Percentiles rank a stretch among this genome's conserved stretches.
phyloP scores from a whole-genome alignment of 1,140 invertebrate genomes.

The Dysdera silvatica region DNA sequence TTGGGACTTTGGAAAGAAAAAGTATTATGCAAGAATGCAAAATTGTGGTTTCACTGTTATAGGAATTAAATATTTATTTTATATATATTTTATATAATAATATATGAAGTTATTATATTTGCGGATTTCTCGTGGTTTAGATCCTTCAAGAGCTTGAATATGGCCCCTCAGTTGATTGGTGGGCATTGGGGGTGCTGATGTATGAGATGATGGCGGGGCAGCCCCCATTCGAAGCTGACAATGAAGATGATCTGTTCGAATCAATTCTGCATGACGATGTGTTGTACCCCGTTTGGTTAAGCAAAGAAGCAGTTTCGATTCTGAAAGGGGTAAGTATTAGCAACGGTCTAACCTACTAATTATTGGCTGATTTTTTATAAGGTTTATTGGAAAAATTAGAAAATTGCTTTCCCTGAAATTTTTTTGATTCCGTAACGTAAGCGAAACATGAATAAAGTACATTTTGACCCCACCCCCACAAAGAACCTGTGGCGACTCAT shows the following conservation, averaged over 20 bases:
- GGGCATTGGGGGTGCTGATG: constrained; percentile 96
- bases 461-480: too few relatives aligned
- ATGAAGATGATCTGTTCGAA: constrained; percentile 98
- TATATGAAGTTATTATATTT: background rate
- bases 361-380: background rate
- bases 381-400: too few relatives aligned
- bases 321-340: constrained; percentile 66
- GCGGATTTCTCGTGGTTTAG: constrained; percentile 39
- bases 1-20: too few relatives aligned
- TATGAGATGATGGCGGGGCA: constrained; percentile 99
- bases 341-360: background rate
- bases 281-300: constrained; percentile 95
- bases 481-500: too few relatives aligned
- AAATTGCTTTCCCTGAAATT: too few relatives aligned
- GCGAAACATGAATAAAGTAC: too few relatives aligned
- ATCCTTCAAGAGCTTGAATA: constrained; percentile 93
- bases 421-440: too few relatives aligned
- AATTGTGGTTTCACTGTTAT: background rate
- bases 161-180: constrained; percentile 91
- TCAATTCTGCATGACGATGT: constrained; percentile 97
- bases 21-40: too few relatives aligned
- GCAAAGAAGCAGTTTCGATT: constrained; percentile 91
- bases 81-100: background rate
- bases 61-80: background rate
- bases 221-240: constrained; percentile 98